These are phyloP conservation scores for Monarcha castaneiventris DNA, from an alignment of 2,113 vertebrate species.

Conservation along the genomic window DNA sequence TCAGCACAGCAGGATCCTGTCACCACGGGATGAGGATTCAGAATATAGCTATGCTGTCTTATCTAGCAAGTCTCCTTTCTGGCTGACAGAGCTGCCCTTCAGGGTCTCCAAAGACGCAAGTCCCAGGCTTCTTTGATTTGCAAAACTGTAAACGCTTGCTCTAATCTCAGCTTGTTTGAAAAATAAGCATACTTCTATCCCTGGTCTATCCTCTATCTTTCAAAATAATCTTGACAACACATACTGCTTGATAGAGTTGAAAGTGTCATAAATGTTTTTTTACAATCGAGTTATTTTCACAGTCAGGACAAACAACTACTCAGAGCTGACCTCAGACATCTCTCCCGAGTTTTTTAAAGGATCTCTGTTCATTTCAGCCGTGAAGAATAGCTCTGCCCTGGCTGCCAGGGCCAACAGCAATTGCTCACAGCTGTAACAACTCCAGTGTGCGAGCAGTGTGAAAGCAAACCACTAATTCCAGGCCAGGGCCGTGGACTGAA, in stretches of 20 bases:
- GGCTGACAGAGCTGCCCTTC: not conserved
- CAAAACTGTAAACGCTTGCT: not conserved
- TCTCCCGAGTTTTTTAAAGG: constrained; percentile 16
- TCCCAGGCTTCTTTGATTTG: not conserved
- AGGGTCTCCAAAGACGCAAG: constrained; percentile 8
- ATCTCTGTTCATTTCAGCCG: not conserved
- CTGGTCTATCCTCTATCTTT: not conserved
- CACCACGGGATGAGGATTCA: not conserved
- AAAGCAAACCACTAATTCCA: constrained; percentile 8
- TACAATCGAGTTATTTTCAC: constrained; percentile 17
- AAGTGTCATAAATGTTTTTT: constrained; percentile 9
- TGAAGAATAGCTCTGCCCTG: not conserved
- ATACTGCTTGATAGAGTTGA: not conserved
- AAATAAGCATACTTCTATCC: constrained; percentile 22
- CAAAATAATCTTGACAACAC: constrained; percentile 34
- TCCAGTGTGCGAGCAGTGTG: not conserved
- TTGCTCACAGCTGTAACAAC: constrained; percentile 45
- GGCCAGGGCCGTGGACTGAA: not conserved
- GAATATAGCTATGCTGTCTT: not conserved
- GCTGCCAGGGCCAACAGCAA: constrained; percentile 19
- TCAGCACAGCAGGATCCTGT: not conserved
- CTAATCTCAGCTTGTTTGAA: constrained; percentile 24
- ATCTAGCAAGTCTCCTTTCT: not conserved
- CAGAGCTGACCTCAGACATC: not conserved
- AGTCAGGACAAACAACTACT: constrained; percentile 18